Evolutionary conservation across 2,888 invertebrate genomes (phyloP).

Genomic region (Tinea semifulvella): DNA sequence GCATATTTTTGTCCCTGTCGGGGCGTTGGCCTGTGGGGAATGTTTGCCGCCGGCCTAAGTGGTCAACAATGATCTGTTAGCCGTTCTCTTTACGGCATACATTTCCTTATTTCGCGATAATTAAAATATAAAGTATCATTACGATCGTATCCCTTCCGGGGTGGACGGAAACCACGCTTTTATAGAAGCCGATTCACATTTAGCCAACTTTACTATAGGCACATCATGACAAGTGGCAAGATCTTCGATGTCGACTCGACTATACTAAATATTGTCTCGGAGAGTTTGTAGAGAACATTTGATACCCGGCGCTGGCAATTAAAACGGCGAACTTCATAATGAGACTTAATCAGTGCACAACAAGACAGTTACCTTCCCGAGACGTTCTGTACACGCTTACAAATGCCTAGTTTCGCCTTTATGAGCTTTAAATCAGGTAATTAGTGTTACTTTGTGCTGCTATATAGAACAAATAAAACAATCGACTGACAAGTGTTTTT

Average conservation of each 20-base stretch:
- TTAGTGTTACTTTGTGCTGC: no score
- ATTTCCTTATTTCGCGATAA: not conserved
- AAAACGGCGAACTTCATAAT: conserved; percentile 54
- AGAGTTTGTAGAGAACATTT: conserved; percentile 12
- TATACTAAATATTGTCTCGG: no score
- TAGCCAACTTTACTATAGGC: no score
- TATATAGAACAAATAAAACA: no score
- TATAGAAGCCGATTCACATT: no score
- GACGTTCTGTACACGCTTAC: conserved; percentile 29
- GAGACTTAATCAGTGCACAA: conserved; percentile 52
- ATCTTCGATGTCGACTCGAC: no score
- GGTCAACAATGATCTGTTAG: conserved; percentile 63
- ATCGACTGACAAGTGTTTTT: no score
- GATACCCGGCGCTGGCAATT: conserved; percentile 41
- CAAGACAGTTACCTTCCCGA: conserved; percentile 44
- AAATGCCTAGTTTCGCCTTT: conserved; percentile 35
- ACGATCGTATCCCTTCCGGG: no score
- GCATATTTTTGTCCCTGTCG: conserved; percentile 22
- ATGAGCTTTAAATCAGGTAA: conserved; percentile 23
- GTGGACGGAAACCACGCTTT: no score
- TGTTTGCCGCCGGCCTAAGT: conserved; percentile 61
- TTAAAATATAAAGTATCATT: not conserved
- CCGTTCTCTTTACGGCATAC: conserved; percentile 25
- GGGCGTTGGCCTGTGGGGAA: conserved; percentile 61
- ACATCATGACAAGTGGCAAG: no score